phyloP scores from a whole-genome alignment of 2,888 invertebrate species.

The Apodemia hepburni region DNA sequence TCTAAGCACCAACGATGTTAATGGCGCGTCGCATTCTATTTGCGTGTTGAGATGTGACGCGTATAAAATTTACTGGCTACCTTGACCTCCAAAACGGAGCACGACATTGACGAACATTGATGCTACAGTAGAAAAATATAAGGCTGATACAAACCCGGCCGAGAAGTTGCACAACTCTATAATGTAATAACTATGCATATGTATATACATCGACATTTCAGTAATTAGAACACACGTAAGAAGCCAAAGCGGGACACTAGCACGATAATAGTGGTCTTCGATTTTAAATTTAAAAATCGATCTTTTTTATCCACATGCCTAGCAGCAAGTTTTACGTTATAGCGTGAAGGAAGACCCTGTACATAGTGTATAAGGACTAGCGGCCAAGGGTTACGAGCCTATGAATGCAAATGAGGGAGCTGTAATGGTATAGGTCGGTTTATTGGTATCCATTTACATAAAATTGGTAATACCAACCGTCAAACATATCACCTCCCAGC shows the following conservation, averaged over 20 bases:
- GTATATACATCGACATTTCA: too few species aligned
- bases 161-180: too few species aligned
- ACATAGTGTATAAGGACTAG: conserved; percentile 44
- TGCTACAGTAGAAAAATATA: conserved; percentile 34
- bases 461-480: conserved; percentile 59
- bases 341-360: conserved; percentile 9
- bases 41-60: too few species aligned
- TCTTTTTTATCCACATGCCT: conserved; percentile 8
- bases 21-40: too few species aligned
- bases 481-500: conserved; percentile 40
- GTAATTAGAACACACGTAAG: too few species aligned
- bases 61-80: too few species aligned
- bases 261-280: not conserved
- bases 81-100: too few species aligned
- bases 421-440: conserved; percentile 58
- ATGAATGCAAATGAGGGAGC: conserved; percentile 78
- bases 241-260: too few species aligned
- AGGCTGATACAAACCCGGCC: too few species aligned
- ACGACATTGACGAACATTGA: conserved; percentile 48
- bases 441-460: conserved; percentile 74
- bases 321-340: conserved; percentile 3
- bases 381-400: conserved; percentile 75
- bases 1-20: too few species aligned
- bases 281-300: not conserved
- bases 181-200: too few species aligned